phyloP scores from a whole-genome alignment of 2,113 vertebrate species.

The Actinemys pallida region DNA sequence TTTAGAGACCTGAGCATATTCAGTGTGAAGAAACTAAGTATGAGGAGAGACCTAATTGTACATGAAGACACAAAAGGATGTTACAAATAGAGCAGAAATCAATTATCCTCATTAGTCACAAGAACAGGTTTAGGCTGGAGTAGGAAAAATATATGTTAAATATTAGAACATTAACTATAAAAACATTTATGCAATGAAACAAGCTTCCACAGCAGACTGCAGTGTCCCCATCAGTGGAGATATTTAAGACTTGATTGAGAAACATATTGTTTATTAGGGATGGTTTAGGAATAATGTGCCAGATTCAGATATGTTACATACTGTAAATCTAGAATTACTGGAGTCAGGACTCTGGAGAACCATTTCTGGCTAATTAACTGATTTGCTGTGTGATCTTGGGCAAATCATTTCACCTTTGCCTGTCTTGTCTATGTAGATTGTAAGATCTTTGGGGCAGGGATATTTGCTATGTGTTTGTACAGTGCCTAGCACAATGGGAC shows the following conservation, averaged over 20 bases:
- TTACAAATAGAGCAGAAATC: not conserved
- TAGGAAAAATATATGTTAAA: not conserved
- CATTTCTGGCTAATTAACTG: not conserved
- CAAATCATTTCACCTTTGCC: not conserved
- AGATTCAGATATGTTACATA: not conserved
- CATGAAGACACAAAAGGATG: not conserved
- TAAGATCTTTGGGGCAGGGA: not conserved
- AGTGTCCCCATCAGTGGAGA: not conserved
- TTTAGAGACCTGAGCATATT: not conserved
- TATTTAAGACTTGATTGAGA: not conserved
- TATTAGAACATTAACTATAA: not conserved
- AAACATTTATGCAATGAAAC: not conserved
- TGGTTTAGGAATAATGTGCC: not conserved
- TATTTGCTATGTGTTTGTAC: no score
- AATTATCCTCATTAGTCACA: not conserved
- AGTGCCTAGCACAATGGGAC: no score
- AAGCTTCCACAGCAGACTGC: not conserved
- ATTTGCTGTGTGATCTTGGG: not conserved
- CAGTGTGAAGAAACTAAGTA: not conserved
- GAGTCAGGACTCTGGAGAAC: not conserved
- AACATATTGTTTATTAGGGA: not conserved
- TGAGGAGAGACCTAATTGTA: not conserved
- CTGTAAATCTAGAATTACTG: rapidly evolving
- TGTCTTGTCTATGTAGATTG: not conserved
- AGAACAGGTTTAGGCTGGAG: not conserved